Evolutionary conservation across 2,113 vertebrate genomes (phyloP), one percentile per base, ranked within the genome.

Genomic region (Rhynchomys soricoides): DNA sequence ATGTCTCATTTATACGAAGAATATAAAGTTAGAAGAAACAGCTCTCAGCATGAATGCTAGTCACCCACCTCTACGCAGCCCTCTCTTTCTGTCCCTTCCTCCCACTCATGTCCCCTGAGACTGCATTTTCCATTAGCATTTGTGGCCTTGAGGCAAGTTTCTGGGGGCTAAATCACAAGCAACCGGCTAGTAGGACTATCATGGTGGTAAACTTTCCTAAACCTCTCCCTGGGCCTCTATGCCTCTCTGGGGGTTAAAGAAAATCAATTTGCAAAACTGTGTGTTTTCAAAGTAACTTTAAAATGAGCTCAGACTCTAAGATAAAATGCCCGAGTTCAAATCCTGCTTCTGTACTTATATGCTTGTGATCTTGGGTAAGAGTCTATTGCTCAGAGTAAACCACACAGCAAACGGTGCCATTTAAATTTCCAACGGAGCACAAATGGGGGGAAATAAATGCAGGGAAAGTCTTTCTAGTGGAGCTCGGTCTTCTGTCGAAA

Each of bases 251-350:
- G 52, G 57, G 50, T 73, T 40, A 70, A 90, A 7, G 22, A 68
- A 93, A 95, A 62, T 21, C 22, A 62, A 55, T 74, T 95, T 70
- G 88, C 13, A 85, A 90, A 92, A 93, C 40, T 26, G 52, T n/a
- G 87, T 21, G 73, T 78, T 71, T 95, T 37, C 79, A 90, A 95
- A 95, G 66, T 48, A 50, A 79, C 55, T 83, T 62, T 86, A 52
- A 52, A 52, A 92, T 71, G 31, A 82, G 75, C 24, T 89, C 64
- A 75, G 62, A 81, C 52, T 89, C 45, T 40, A 71, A 40, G 55
- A 78, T 24, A 68, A 31, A 55, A 8, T 22, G 59, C 31, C 55
- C 55, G 40, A 37, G 81, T n/a, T 91, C 24, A 68, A 70, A 50
- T 89, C 43, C 57, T 59, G 15, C 22, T 45, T 85, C 37, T 50